These are phyloP conservation scores for Cyclophora albipunctata DNA, from an alignment of 2,888 invertebrate species.

Conservation along the genomic window DNA sequence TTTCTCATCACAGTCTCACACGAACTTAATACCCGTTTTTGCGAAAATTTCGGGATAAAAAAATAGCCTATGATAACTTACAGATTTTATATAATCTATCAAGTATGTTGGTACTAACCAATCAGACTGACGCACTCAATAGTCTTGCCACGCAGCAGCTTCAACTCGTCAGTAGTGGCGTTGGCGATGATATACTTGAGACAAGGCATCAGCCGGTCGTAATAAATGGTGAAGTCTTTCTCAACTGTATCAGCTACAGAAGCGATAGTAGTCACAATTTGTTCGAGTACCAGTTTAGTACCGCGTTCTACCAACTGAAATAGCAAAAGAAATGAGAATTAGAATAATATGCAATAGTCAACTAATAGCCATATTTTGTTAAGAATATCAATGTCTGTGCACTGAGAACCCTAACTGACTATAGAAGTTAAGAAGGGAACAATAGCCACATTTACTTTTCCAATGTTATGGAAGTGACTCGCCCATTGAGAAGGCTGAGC, in stretches of 20 bases:
- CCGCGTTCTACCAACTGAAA: slow-evolving; percentile 89
- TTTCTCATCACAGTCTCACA: no score
- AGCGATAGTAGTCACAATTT: slow-evolving; percentile 98
- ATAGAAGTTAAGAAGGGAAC: slow-evolving; percentile 56
- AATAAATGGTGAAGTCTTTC: slow-evolving; percentile 95
- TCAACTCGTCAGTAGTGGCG: slow-evolving; percentile 89
- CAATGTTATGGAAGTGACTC: slow-evolving; percentile 71
- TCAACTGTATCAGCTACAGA: slow-evolving; percentile 99
- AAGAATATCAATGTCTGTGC: slow-evolving; percentile 42
- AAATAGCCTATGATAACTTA: no score
- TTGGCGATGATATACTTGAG: slow-evolving; percentile 98
- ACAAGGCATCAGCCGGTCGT: slow-evolving; percentile 94
- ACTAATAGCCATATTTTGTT: no score
- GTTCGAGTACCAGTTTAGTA: slow-evolving; percentile 96
- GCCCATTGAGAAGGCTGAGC: slow-evolving; percentile 33
- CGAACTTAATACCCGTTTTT: no score
- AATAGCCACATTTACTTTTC: slow-evolving; percentile 60
- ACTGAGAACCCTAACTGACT: slow-evolving; percentile 63
- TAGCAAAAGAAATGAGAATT: neutral
- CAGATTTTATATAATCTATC: no score
- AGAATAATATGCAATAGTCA: neutral
- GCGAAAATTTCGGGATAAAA: no score
- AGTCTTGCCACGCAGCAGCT: slow-evolving; percentile 96
- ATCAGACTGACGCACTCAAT: slow-evolving; percentile 99
- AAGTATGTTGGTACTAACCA: slow-evolving; percentile 68